A percentile compares a stretch with the other conserved stretches of the same genome.
Evolutionary conservation across 2,888 invertebrate species (phyloP).

Genomic region (Leuctra nigra): DNA sequence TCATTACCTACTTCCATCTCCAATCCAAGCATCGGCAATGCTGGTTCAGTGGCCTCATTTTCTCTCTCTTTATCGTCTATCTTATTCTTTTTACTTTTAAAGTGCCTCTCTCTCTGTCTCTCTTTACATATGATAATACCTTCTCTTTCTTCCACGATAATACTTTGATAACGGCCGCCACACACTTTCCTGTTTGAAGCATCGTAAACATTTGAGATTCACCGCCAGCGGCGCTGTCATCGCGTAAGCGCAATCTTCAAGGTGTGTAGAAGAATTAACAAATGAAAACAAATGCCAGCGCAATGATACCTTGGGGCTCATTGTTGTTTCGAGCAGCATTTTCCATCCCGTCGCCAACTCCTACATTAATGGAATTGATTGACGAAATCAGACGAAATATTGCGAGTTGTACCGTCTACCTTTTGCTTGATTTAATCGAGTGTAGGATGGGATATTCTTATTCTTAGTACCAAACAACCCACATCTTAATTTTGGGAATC

Average conservation of each 20-base stretch:
- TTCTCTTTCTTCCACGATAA: conserved; percentile 12
- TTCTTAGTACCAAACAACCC: no score
- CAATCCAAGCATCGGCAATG: conserved; percentile 3
- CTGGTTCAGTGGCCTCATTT: conserved; percentile 24
- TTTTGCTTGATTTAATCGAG: no score
- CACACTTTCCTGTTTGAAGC: not conserved
- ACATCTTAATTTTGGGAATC: no score
- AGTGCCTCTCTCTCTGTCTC: conserved; percentile 16
- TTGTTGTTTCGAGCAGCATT: no score
- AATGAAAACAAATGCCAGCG: no score
- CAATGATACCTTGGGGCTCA: no score
- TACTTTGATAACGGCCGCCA: not conserved
- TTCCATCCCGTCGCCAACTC: no score
- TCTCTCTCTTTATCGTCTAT: conserved; percentile 17
- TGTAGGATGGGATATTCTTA: no score
- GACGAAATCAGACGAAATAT: no score
- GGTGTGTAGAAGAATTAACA: not conserved
- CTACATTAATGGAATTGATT: no score
- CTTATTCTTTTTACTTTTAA: conserved; percentile 13
- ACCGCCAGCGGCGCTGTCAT: not conserved
- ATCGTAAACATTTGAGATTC: not conserved
- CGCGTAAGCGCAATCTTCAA: not conserved
- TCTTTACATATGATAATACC: conserved; percentile 3
- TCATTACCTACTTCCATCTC: conserved; percentile 20
- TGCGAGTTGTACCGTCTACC: no score